Evolutionary conservation across 2,113 vertebrate species (phyloP).

Genomic region (Catharus bicknelli): DNA sequence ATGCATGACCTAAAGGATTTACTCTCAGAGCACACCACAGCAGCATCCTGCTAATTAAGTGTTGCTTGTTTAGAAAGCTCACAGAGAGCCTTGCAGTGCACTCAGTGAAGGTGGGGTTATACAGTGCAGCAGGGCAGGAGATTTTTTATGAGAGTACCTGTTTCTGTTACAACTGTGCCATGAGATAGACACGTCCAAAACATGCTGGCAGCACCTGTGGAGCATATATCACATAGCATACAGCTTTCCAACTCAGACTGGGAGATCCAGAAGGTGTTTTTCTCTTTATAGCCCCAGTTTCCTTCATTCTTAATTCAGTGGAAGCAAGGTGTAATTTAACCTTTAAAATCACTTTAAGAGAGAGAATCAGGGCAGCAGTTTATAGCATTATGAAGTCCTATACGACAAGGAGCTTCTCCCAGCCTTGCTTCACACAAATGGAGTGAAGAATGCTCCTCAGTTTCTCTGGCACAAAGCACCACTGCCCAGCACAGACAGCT

Average conservation of each 20-base stretch:
- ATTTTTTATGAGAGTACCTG: background rate
- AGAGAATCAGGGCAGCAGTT: background rate
- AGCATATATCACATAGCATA: rapidly evolving
- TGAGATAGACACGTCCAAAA: background rate
- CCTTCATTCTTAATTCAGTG: background rate
- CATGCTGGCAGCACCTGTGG: background rate
- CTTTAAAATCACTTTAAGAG: background rate
- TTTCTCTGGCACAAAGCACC: background rate
- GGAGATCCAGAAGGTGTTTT: background rate
- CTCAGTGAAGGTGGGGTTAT: background rate
- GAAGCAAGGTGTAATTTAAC: background rate
- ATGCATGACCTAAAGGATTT: background rate
- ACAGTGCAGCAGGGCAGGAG: background rate
- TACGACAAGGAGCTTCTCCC: background rate
- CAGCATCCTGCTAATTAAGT: background rate
- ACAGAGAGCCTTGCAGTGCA: background rate
- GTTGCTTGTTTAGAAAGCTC: background rate
- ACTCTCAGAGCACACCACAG: background rate
- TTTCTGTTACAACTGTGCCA: background rate
- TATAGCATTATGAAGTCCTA: background rate
- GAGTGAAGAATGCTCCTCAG: background rate
- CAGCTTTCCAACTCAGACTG: background rate
- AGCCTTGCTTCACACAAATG: background rate
- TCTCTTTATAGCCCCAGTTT: background rate
- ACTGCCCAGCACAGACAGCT: background rate